These are phyloP conservation scores for Bos indicus DNA, from an alignment of 2,113 vertebrate genomes.

Conservation along the genomic window DNA sequence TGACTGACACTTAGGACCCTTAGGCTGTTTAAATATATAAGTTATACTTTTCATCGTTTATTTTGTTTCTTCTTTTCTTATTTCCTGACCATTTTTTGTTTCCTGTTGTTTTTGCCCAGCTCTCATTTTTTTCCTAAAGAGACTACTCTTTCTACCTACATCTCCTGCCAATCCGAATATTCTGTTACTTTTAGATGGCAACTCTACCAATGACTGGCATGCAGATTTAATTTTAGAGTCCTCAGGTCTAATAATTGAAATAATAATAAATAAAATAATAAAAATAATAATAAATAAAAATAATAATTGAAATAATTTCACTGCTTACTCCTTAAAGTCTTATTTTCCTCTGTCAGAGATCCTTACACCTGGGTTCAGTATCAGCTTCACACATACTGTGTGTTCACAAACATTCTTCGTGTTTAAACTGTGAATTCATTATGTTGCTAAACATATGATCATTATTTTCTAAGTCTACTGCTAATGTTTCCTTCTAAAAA, in stretches of 20 bases:
- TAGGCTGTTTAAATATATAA: neutral
- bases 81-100: neutral
- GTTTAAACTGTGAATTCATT: neutral
- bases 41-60: neutral
- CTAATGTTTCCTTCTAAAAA: conserved; percentile 26
- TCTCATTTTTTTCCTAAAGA: neutral
- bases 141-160: neutral
- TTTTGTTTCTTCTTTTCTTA: neutral
- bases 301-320: neutral
- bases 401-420: conserved; percentile 12
- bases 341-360: neutral
- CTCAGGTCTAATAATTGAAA: neutral
- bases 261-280: too few species aligned
- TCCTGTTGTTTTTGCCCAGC: neutral
- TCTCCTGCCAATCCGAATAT: neutral
- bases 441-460: neutral
- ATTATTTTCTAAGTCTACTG: neutral
- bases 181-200: neutral
- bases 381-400: neutral
- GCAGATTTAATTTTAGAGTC: neutral
- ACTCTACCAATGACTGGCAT: neutral
- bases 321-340: neutral
- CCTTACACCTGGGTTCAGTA: neutral
- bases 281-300: too few species aligned
- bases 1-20: neutral